Base-by-base conservation (phyloP, 2,113 vertebrate species). In the Brienomyrus longianalis region DNA sequence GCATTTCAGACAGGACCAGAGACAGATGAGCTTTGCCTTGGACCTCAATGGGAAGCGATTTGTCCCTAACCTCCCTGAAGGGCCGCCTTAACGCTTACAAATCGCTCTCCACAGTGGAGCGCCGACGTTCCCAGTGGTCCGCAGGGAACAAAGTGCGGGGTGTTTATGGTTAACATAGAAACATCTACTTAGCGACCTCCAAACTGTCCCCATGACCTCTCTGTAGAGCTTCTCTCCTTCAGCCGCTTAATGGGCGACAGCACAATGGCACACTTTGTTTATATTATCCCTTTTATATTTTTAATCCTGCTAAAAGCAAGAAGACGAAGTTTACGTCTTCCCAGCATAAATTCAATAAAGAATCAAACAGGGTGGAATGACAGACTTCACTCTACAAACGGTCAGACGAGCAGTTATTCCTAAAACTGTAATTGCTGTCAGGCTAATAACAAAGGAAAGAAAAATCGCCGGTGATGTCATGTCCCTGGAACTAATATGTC, bases 211-310 rank as follows among this genome's bases (percentile, higher is more conserved):
- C 31, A 54, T 39, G 51, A 27, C 85, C 17, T 84, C 89, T 87
- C 56, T 23, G 31, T 45, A 74, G 89, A 89, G 90, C 89, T 62
- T 89, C 89, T 85, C 62, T 7, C 89, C 89, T 85, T n/a, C 62
- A 45, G 39, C 89, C 15, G 54, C 88, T 51, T 80, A 89, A 89
- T 50, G 85, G 59, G 43, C 54, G n/a, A 89, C 31, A 90, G 35
- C 39, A 87, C 51, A 56, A 87, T 21, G 27, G 21, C n/a, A 62
- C 74, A 50, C 62, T 85, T 92, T 92, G 91, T 91, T 92, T 66
- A 87, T 86, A 31, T 70, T 19, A 86, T 54, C 39, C 83, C 43
- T 27, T 87, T 91, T 90, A 90, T 88, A 86, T 87, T 83, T 86
- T 89, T 89, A 88, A 91, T 90, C 39, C 84, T 84, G 70, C 27